Base-by-base conservation (phyloP, 2,797 vertebrate genomes). In the Typhlichthys eigenmanni region DNA sequence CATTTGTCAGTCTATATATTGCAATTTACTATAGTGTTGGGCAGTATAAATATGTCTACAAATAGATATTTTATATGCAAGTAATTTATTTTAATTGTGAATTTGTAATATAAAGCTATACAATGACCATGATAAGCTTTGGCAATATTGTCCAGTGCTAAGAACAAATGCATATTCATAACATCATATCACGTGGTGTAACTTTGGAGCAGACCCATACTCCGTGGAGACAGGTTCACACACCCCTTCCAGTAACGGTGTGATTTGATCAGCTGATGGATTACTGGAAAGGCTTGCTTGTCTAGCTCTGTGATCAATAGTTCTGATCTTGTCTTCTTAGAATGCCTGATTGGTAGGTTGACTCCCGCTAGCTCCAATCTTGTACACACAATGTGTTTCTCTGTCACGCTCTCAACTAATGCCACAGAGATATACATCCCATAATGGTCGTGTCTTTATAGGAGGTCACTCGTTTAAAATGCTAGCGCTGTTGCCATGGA, bases 281-380 rank as follows among this genome's bases (percentile, higher is more conserved):
- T 83, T 81, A 75, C 88, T 67, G 84, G 88, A 88, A 84, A 83
- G 68, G 71, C 61, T 43, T 79, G 24, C 75, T 72, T 64, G 60
- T 86, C 81, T 70, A 58, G 62, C 78, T 29, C 24, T 75, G 77
- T 78, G 72, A 90, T 91, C 86, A 87, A 83, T 88, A 86, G 78
- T 82, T 89, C 81, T 89, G 88, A 92, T 92, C 89, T 66, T 85
- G 77, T 86, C 81, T 75, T 86, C 81, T 75, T 81, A 81, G 77
- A 87, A 82, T 68, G 64, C 59, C 68, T 86, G 77, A 86, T 74
- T 83, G 81, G 82, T 78, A 77, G 78, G 74, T 56, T 69, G 47
- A 74, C 55, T 14, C 5, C 14, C 19, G 4, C 55, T 38, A 13
- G 13, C 14, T 12, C 19, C 13, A 16, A 48, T 6, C 13, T 19